phyloP scores from a whole-genome alignment of 1,140 invertebrate species.

The Micrasema minimum region DNA sequence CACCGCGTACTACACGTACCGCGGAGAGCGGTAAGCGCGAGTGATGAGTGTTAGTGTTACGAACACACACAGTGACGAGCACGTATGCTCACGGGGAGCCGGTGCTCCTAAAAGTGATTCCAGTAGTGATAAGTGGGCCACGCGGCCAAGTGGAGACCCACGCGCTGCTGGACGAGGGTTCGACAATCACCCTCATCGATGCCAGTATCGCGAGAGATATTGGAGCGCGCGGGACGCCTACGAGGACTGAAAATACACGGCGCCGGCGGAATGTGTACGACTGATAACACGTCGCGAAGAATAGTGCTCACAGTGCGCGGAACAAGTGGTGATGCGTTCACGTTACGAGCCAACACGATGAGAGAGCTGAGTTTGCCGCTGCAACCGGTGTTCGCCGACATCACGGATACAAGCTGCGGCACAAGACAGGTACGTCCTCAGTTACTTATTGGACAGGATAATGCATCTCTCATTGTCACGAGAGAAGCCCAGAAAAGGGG shows the following conservation, averaged over 20 bases:
- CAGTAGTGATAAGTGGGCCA: not conserved
- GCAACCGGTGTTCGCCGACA: not conserved
- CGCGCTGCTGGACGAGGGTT: conserved; percentile 8
- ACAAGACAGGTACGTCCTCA: not conserved
- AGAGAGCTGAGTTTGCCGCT: not conserved
- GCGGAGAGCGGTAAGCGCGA: too few species aligned
- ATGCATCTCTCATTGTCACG: not conserved
- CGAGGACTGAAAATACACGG: not conserved
- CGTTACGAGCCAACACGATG: not conserved
- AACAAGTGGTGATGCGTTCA: not conserved
- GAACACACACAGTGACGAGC: not conserved
- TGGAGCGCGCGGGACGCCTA: not conserved
- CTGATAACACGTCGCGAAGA: not conserved
- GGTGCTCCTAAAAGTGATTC: not conserved
- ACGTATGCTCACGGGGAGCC: not conserved
- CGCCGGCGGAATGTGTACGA: not conserved
- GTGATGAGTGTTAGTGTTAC: not conserved
- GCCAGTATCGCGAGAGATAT: not conserved
- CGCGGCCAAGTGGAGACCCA: not conserved
- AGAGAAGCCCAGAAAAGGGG: not conserved
- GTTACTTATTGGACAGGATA: not conserved
- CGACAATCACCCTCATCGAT: not conserved
- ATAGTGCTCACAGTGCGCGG: not conserved
- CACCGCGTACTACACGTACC: not conserved
- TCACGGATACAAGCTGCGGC: too few species aligned